Conservation (phyloP, 2,797 vertebrate genomes). For the Muraenolepis orangiensis region DNA sequence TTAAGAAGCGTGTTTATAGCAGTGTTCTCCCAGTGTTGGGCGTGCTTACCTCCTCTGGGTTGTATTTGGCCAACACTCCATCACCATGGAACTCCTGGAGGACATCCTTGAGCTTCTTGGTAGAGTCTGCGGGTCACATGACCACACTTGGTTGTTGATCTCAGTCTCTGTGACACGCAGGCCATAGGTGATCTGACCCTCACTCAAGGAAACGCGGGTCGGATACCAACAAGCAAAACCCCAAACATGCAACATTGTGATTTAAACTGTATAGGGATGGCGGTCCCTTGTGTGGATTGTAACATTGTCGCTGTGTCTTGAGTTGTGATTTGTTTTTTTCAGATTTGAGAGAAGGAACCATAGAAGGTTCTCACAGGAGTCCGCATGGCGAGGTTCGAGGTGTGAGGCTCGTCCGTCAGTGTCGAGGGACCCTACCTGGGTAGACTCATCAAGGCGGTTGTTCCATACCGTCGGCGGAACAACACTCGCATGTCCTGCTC, state of each 20-base stretch:
- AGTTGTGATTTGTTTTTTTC: not conserved
- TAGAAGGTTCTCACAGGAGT: not conserved
- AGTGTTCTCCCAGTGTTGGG: not conserved
- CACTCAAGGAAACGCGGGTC: too few relatives aligned
- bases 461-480: not conserved
- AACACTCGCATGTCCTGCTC: not conserved
- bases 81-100: conserved; percentile 92
- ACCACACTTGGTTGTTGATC: not conserved
- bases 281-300: not conserved
- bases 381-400: not conserved
- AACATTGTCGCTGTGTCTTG: not conserved
- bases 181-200: too few relatives aligned
- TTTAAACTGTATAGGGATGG: not conserved
- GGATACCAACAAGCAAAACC: too few relatives aligned
- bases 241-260: too few relatives aligned
- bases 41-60: conserved; percentile 84
- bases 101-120: conserved; percentile 93
- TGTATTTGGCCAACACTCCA: conserved; percentile 91
- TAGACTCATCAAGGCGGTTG: not conserved
- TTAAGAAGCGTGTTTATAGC: not conserved
- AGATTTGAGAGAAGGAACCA: not conserved
- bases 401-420: not conserved
- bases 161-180: too few relatives aligned
- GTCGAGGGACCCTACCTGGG: not conserved
- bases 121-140: conserved; percentile 78